These are phyloP conservation scores for Synanthedon andrenaeformis DNA, from an alignment of 2,888 invertebrate species.

Conservation along the genomic window DNA sequence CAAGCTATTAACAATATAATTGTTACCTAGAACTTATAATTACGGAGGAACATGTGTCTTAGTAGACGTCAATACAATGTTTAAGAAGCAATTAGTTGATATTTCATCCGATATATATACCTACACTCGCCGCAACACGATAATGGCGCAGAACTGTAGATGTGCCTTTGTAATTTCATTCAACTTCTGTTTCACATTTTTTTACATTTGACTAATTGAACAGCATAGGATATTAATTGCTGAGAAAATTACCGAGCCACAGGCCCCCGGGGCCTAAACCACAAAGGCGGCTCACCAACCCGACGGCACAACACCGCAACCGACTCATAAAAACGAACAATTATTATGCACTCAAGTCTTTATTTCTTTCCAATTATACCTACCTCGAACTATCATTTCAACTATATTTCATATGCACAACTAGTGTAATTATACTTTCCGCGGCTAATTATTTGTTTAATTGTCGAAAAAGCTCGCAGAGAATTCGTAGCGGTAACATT, in stretches of 20 bases:
- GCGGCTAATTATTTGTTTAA: constrained; percentile 18
- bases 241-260: constrained; percentile 52
- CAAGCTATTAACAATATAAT: not conserved
- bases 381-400: constrained; percentile 26
- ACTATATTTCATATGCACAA: constrained; percentile 32
- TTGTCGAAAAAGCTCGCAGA: not conserved
- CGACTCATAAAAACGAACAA: constrained; percentile 50
- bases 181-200: constrained; percentile 49
- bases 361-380: constrained; percentile 39
- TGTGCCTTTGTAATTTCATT: constrained; percentile 40
- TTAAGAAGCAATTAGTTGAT: constrained; percentile 36
- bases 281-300: constrained; percentile 37
- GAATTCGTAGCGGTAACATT: not conserved
- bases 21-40: not conserved
- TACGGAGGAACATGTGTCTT: not conserved
- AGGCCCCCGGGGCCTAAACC: constrained; percentile 47
- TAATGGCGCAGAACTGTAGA: constrained; percentile 34
- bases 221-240: constrained; percentile 56
- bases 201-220: constrained; percentile 57
- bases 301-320: constrained; percentile 22
- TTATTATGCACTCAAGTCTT: constrained; percentile 43
- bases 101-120: constrained; percentile 17
- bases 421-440: constrained; percentile 20
- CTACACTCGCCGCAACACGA: constrained; percentile 11
- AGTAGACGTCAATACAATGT: constrained; percentile 38